Evolutionary conservation across 1,140 invertebrate species (phyloP), one percentile per base, ranked within the genome.

Genomic region (Ceratosolen solmsi): DNA sequence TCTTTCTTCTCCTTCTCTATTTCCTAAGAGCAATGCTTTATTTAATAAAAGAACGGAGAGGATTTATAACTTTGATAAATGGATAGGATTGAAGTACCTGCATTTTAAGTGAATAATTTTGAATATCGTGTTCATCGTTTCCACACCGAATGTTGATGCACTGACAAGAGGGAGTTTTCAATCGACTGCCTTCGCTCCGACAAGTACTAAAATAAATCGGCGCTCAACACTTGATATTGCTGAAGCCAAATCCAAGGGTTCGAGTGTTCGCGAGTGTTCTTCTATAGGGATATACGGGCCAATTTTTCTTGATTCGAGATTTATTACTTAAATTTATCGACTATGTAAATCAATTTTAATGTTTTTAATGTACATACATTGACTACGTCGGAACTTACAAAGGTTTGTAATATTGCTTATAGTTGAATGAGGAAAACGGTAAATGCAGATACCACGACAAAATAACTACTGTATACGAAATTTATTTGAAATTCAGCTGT

Each of bases 141-240:
- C 13, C 83, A 15, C 25, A 9, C 15, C 51, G 60, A 7, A 54
- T n/a, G 36, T 36, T 80, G 30, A 84, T 80, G 38, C 87, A 89
- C 49, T 88, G 85, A 83, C 88, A 89, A 22, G 86, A 84, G 27
- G 85, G 72, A 68, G 84, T 68, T 87, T 89, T 91, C 46, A 86
- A 17, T 22, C 87, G 89, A 46, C 86, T 88, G 60, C 68, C 87
- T 79, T 91, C 90, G 75, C 90, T 91, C 71, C 89, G 86, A 84
- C 86, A 90, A 11, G 89, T 89, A 84, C 90, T 91, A 83, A 87
- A 89, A 89, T 84, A 46, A 80, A 80, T 80, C 33, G 54, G 51
- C 27, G 27, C 41, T 70, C 13, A 54, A 33, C 60, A 17, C 38
- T 60, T 72, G n/a, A 54, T 60, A 30, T 72, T 73, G 75, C 25